Percentiles rank a stretch among this genome's conserved stretches.
Evolutionary conservation across 2,113 vertebrate species (phyloP).

Genomic region (Perca schrenkii): DNA sequence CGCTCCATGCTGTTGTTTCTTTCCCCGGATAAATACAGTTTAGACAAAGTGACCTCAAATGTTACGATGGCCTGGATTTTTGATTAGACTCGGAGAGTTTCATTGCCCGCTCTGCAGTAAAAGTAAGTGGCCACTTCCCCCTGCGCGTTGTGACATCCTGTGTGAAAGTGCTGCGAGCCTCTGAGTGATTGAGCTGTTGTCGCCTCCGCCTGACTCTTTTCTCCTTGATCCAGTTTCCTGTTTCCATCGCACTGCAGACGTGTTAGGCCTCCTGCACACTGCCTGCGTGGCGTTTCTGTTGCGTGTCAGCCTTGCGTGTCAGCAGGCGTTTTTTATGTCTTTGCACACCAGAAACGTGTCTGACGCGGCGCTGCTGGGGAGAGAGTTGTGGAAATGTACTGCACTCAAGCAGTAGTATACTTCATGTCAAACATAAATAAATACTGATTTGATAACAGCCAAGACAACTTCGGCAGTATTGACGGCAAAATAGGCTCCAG

Average conservation of each 20-base stretch:
- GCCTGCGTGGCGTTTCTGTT: no score
- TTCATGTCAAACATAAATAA: no score
- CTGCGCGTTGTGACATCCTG: conserved; percentile 20
- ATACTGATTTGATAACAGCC: no score
- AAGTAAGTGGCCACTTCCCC: not conserved
- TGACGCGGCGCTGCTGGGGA: no score
- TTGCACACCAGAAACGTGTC: no score
- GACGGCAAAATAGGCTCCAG: no score
- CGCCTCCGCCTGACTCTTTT: conserved; percentile 35
- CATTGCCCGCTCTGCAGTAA: not conserved
- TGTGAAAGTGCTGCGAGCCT: not conserved
- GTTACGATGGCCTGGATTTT: not conserved
- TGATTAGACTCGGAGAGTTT: not conserved
- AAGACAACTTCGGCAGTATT: no score
- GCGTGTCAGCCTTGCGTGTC: no score
- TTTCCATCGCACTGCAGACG: not conserved
- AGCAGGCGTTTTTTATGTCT: no score
- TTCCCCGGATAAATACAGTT: not conserved
- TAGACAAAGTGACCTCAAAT: not conserved
- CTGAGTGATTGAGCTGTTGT: conserved; percentile 19
- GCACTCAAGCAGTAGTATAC: no score
- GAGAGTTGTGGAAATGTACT: no score
- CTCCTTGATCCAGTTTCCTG: conserved; percentile 46
- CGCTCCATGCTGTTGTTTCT: not conserved
- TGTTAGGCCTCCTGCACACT: no score